Conservation (phyloP, 2,888 invertebrate genomes). For the Cyclophora albipunctata region DNA sequence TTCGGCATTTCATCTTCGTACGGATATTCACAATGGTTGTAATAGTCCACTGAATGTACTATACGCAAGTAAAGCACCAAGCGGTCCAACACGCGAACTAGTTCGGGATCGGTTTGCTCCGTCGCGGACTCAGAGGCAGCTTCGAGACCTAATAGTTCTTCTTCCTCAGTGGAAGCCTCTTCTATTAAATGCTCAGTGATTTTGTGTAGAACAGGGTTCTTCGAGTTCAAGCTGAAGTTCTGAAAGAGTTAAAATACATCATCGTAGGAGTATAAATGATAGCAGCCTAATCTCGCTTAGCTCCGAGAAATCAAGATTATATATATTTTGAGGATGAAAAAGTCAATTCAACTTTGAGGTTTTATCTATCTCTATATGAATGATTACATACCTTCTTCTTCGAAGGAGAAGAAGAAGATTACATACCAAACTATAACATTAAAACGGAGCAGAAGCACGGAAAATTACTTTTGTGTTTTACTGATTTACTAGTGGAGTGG, state of each 20-base stretch:
- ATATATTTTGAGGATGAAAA: too few species aligned
- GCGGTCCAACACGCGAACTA: slow-evolving; percentile 81
- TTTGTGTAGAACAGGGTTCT: slow-evolving; percentile 95
- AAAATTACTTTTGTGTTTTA: background rate
- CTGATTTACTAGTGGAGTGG: too few species aligned
- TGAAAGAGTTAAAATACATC: slow-evolving; percentile 18
- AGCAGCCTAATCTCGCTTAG: too few species aligned
- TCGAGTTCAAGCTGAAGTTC: slow-evolving; percentile 81
- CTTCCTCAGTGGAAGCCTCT: slow-evolving; percentile 98
- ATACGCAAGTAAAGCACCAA: slow-evolving; percentile 94
- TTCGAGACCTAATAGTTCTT: slow-evolving; percentile 87
- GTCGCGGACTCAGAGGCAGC: slow-evolving; percentile 40
- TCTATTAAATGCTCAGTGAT: slow-evolving; percentile 98
- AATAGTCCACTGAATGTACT: slow-evolving; percentile 99
- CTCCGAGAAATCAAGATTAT: too few species aligned
- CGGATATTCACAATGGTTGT: slow-evolving; percentile 99
- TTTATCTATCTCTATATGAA: too few species aligned
- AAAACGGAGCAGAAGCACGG: background rate
- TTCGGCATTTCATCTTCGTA: slow-evolving; percentile 99
- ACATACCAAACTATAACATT: too few species aligned
- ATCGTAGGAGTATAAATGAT: too few species aligned
- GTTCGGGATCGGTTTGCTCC: slow-evolving; percentile 56
- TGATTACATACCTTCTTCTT: too few species aligned
- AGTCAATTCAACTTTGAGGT: too few species aligned
- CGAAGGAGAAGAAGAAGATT: too few species aligned